phyloP scores from a whole-genome alignment of 2,888 invertebrate genomes.

The Orchestes rusci region DNA sequence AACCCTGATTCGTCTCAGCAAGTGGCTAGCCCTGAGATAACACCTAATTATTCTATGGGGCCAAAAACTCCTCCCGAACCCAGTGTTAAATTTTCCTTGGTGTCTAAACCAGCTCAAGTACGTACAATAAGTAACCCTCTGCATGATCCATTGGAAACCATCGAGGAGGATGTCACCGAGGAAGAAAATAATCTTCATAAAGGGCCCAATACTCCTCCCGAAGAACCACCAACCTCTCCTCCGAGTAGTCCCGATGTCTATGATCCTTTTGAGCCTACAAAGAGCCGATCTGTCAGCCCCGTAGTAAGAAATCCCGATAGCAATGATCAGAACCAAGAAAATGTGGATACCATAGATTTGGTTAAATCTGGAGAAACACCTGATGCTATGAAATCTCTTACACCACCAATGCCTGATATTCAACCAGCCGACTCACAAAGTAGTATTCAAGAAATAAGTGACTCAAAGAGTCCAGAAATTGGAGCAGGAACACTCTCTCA shows the following conservation, averaged over 20 bases:
- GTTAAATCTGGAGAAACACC: constrained; percentile 33
- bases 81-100: constrained; percentile 57
- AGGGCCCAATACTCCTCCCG: constrained; percentile 69
- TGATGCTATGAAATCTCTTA: constrained; percentile 35
- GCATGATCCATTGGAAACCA: constrained; percentile 51
- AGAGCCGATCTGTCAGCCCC: constrained; percentile 64
- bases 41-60: constrained; percentile 46
- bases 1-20: constrained; percentile 37
- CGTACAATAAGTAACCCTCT: constrained; percentile 54
- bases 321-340: constrained; percentile 22
- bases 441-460: constrained; percentile 36
- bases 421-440: constrained; percentile 44
- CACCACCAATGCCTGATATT: constrained; percentile 39
- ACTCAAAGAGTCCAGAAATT: constrained; percentile 35
- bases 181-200: constrained; percentile 44
- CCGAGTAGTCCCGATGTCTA: constrained; percentile 75
- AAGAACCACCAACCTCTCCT: constrained; percentile 59
- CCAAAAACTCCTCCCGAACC: constrained; percentile 73
- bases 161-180: constrained; percentile 34
- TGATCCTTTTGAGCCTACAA: constrained; percentile 88
- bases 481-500: constrained; percentile 23
- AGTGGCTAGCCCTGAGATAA: constrained; percentile 37
- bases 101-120: constrained; percentile 47
- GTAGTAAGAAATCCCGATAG: constrained; percentile 36
- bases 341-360: constrained; percentile 20